These are phyloP conservation scores for Sthenelais limicola DNA, from an alignment of 2,888 invertebrate genomes.

Conservation along the genomic window DNA sequence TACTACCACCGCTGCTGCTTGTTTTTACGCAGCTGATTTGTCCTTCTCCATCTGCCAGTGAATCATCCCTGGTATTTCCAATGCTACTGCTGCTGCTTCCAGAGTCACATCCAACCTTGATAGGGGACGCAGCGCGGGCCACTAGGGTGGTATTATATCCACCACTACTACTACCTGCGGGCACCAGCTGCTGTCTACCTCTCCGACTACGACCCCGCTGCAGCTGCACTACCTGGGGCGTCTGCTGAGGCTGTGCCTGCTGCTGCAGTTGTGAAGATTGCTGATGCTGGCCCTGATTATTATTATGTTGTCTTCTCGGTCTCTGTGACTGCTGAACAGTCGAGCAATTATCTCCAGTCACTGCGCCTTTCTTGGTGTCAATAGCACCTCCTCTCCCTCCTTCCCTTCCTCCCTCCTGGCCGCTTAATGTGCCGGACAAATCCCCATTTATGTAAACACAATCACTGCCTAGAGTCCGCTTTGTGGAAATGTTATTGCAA, in stretches of 20 bases:
- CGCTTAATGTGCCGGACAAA: no score
- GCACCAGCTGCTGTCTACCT: slow-evolving; percentile 25
- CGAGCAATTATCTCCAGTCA: no score
- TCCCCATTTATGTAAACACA: no score
- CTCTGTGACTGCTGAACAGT: no score
- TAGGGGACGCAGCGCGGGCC: no score
- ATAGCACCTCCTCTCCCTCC: no score
- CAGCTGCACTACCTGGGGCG: slow-evolving; percentile 16
- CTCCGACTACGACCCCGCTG: background rate
- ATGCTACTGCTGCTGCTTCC: background rate
- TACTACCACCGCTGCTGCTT: background rate
- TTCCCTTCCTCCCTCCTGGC: no score
- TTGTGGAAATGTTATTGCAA: no score
- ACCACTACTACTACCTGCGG: slow-evolving; percentile 24
- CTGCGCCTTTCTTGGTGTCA: no score
- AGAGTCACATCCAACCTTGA: no score
- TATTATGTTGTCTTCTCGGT: no score
- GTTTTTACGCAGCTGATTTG: background rate
- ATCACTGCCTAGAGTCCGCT: no score
- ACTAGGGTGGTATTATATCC: slow-evolving; percentile 4
- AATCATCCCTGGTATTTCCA: background rate
- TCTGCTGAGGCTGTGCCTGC: slow-evolving; percentile 11
- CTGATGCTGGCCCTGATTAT: background rate
- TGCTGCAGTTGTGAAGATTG: slow-evolving; percentile 4
- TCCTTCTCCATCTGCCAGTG: slow-evolving; percentile 8